These are phyloP conservation scores for Elymnias hypermnestra DNA, from an alignment of 1,140 invertebrate genomes.

Conservation along the genomic window DNA sequence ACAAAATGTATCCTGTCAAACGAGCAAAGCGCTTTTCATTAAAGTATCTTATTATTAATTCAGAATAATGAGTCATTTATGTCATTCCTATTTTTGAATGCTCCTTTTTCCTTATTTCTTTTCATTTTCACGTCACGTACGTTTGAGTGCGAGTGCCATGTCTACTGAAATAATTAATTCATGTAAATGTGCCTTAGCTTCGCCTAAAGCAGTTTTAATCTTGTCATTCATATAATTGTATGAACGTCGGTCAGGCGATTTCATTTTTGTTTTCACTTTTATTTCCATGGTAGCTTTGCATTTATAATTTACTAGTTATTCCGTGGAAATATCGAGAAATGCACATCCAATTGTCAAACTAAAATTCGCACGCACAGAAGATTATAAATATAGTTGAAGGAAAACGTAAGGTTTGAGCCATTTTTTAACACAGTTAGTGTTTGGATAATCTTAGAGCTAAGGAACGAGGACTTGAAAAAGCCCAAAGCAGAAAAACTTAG, in stretches of 20 bases:
- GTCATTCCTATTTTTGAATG: conserved; percentile 16
- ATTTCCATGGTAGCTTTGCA: neutral
- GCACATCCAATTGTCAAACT: too few species aligned
- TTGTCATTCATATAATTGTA: conserved; percentile 8
- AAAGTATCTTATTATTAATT: conserved; percentile 8
- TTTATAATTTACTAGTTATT: neutral
- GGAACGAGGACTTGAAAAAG: too few species aligned
- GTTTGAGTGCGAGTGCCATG: conserved; percentile 3
- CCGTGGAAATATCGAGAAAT: too few species aligned
- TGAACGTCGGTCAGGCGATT: neutral
- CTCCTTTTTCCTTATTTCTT: conserved; percentile 6
- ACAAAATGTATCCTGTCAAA: too few species aligned
- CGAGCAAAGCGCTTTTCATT: conserved; percentile 8
- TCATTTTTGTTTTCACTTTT: conserved; percentile 5
- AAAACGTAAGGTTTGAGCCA: too few species aligned
- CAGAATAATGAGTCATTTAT: conserved; percentile 9
- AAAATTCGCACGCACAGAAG: too few species aligned
- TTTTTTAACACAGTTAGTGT: too few species aligned
- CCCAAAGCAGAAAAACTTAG: too few species aligned
- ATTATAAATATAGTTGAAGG: too few species aligned
- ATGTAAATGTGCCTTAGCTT: conserved; percentile 8
- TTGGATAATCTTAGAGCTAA: too few species aligned
- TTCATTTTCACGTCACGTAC: conserved; percentile 16
- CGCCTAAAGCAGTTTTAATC: conserved; percentile 12
- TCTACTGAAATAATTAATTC: conserved; percentile 15